Conservation (phyloP, 2,797 vertebrate genomes). For the Nothura maculosa region DNA sequence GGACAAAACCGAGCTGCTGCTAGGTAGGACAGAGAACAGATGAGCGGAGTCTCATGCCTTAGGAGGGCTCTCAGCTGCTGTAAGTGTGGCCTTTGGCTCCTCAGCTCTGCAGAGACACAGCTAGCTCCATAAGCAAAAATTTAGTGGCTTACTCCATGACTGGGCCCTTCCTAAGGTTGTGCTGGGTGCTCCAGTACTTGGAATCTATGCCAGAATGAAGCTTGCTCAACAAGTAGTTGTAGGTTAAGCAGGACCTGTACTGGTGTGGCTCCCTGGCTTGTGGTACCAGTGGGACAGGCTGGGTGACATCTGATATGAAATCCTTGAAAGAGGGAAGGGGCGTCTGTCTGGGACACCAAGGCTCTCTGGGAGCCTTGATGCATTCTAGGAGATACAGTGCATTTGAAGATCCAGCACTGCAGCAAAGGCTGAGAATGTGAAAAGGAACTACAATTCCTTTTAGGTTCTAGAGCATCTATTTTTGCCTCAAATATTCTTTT, state of each 20-base stretch:
- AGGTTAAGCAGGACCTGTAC: neutral
- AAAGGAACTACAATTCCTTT: neutral
- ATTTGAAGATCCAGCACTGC: neutral
- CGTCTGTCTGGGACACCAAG: neutral
- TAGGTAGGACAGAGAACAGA: neutral
- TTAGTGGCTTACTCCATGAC: neutral
- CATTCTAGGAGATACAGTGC: neutral
- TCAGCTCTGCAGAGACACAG: neutral
- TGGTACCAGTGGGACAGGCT: neutral
- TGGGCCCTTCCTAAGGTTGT: neutral
- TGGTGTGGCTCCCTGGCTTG: neutral
- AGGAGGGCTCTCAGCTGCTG: neutral
- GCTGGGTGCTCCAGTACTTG: neutral
- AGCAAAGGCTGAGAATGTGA: neutral
- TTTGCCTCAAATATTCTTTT: neutral
- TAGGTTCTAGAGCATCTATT: neutral
- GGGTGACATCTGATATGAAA: neutral
- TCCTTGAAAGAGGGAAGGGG: neutral
- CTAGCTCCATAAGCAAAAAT: neutral
- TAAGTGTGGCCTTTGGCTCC: neutral
- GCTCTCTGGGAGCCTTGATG: neutral
- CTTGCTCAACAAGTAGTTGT: neutral
- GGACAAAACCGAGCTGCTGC: neutral
- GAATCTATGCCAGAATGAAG: neutral
- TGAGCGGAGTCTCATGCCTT: rapidly evolving